A percentile compares a stretch with the other conserved stretches of the same genome.
Conservation (phyloP, 2,888 invertebrate species). For the Halocaridina rubra region DNA sequence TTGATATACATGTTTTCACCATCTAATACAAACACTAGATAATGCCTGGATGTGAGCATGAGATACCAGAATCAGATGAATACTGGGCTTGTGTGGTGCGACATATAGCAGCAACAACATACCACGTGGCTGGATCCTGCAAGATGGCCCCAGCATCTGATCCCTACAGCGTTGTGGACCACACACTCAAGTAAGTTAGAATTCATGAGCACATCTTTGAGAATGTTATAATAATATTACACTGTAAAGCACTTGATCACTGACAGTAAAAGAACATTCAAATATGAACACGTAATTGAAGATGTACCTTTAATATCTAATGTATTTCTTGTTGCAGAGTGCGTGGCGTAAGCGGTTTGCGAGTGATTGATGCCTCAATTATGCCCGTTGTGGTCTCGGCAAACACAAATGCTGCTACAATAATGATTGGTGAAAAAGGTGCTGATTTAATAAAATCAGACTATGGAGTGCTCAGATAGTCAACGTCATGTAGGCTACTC, state of each 20-base stretch:
- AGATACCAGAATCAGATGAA: slow-evolving; percentile 15
- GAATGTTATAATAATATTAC: no score
- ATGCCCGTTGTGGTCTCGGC: slow-evolving; percentile 35
- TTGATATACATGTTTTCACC: no score
- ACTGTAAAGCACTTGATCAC: no score
- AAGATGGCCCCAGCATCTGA: slow-evolving; percentile 54
- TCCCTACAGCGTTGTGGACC: slow-evolving; percentile 47
- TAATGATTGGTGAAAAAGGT: slow-evolving; percentile 63
- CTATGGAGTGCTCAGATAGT: not conserved
- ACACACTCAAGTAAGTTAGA: slow-evolving; percentile 24
- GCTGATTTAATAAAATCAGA: slow-evolving; percentile 58
- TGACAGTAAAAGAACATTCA: no score
- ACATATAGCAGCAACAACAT: slow-evolving; percentile 43
- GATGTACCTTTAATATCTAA: no score
- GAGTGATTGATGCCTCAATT: slow-evolving; percentile 31
- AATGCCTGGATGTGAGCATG: slow-evolving; percentile 24
- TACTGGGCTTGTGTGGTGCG: slow-evolving; percentile 53
- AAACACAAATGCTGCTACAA: slow-evolving; percentile 61
- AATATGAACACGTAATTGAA: no score
- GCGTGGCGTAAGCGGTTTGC: not conserved
- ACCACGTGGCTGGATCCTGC: slow-evolving; percentile 43
- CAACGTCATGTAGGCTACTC: no score
- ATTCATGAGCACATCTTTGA: not conserved
- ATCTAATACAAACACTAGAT: no score
- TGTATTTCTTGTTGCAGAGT: not conserved